Conservation (phyloP, 2,888 invertebrate species). For the Liopterus haemorrhoidalis region DNA sequence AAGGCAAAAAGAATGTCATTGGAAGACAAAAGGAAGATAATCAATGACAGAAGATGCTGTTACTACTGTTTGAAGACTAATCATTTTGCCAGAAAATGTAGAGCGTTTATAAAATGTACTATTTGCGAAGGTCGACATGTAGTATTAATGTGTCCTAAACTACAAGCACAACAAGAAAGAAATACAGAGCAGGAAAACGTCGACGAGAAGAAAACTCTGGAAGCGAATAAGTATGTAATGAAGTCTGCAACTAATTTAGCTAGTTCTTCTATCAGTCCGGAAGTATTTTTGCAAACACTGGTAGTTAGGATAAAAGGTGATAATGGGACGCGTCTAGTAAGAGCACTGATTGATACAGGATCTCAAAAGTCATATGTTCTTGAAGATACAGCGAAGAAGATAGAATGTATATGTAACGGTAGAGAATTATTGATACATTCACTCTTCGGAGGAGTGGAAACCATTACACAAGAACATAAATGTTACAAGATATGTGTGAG, state of each 20-base stretch:
- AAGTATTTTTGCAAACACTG: too few species aligned
- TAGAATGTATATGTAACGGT: constrained; percentile 11
- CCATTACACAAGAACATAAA: constrained; percentile 3
- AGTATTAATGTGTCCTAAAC: constrained; percentile 10
- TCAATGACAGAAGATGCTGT: too few species aligned
- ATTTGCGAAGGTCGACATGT: constrained; percentile 8
- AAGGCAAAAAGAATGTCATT: constrained; percentile 9
- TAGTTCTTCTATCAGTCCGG: too few species aligned
- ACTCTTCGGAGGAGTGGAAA: constrained; percentile 5
- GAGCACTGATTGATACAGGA: constrained; percentile 20
- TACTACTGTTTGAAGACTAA: too few species aligned
- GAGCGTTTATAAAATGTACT: constrained; percentile 9
- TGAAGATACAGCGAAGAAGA: constrained; percentile 12
- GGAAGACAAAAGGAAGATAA: constrained; percentile 1
- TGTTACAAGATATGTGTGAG: neutral
- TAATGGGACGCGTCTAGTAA: constrained; percentile 6
- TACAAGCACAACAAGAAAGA: neutral
- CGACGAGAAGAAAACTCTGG: neutral
- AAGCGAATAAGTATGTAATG: too few species aligned
- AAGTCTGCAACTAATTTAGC: too few species aligned
- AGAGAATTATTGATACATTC: constrained; percentile 8
- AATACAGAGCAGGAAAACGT: too few species aligned
- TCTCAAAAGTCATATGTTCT: constrained; percentile 23
- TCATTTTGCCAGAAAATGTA: neutral
- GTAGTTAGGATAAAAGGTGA: constrained; percentile 8